Evolutionary conservation across 2,113 vertebrate genomes (phyloP), one percentile per base, ranked within the genome.

Genomic region (Sapajus apella): DNA sequence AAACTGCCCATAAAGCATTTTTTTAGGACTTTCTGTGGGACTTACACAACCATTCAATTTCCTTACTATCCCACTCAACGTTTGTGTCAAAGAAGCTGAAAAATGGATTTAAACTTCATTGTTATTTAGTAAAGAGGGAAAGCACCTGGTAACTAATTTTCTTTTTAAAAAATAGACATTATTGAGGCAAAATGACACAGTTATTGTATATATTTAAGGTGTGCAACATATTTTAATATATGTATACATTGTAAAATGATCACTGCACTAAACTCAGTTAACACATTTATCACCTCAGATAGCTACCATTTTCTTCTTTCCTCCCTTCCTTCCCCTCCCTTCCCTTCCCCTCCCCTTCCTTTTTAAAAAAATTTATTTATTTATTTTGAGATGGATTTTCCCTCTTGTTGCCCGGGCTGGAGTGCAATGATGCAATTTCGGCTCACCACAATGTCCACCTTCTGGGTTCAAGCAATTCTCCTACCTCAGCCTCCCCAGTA

Each of bases 51-150:
- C 72, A 90, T 79, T 89, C 75, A 93, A 79, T 91, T 93, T 84
- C 32, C 79, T 79, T 47, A 37, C 37, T 86, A 8, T 58, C 8
- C 27, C 27, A 72, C 16, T 73, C 84, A 95, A 11, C 64, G 47
- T 81, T 87, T 88, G 77, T n/a, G 79, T 93, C 30, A 70, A 85
- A 81, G 89, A 80, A 75, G 50, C 72, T 87, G 64, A 84, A n/a
- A 96, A 94, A 83, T 37, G 93, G 45, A 96, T 66, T 14, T 79
- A 94, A 58, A 93, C 30, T 40, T 91, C 50, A 58, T 20, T 95
- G 56, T 77, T 40, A 72, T 66, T 93, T 96, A 66, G 52, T 86
- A 79, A 64, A 94, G 32, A 37, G 20, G 11, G 21, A 87, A 68
- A 68, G 58, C 23, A 80, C 83, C 45, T 56, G 32, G 94, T 87